Evolutionary conservation across 1,140 invertebrate species (phyloP).

Genomic region (Hypsibius dujardini): DNA sequence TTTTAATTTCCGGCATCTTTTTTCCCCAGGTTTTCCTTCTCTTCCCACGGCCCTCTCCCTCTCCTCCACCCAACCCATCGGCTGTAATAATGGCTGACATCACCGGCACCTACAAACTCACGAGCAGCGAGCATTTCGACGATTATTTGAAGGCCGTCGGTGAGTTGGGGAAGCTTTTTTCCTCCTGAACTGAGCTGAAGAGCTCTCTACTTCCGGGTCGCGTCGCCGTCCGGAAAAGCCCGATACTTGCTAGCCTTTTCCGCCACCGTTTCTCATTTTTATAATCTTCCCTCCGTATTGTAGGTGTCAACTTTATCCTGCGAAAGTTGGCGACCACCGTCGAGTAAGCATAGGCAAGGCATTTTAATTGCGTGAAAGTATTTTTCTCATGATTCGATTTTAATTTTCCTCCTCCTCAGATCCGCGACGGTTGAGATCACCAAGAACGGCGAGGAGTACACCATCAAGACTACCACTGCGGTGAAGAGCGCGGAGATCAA

Average conservation of each 20-base stretch:
- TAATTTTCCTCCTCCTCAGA: no score
- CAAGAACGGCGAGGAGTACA: constrained; percentile 48
- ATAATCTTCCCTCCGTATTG: constrained; percentile 21
- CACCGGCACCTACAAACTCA: constrained; percentile 55
- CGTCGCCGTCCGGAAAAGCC: no score
- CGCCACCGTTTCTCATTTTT: no score
- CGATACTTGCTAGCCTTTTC: no score
- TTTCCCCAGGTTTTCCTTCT: no score
- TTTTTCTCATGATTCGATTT: no score
- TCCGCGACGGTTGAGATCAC: constrained; percentile 42
- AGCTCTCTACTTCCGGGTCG: no score
- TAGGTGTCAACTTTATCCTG: constrained; percentile 56
- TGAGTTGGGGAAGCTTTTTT: constrained; percentile 34
- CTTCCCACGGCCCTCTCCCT: no score
- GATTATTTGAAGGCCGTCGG: constrained; percentile 67
- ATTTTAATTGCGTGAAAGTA: no score
- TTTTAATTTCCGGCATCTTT: no score
- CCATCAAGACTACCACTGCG: constrained; percentile 55
- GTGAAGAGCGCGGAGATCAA: constrained; percentile 59
- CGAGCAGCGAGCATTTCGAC: constrained; percentile 59
- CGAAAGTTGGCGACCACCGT: constrained; percentile 53
- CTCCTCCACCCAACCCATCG: no score
- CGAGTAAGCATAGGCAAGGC: constrained; percentile 28
- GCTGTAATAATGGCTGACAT: constrained; percentile 26
- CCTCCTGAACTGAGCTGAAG: no score